phyloP scores from a whole-genome alignment of 1,140 invertebrate species.

The Magallana gigas region DNA sequence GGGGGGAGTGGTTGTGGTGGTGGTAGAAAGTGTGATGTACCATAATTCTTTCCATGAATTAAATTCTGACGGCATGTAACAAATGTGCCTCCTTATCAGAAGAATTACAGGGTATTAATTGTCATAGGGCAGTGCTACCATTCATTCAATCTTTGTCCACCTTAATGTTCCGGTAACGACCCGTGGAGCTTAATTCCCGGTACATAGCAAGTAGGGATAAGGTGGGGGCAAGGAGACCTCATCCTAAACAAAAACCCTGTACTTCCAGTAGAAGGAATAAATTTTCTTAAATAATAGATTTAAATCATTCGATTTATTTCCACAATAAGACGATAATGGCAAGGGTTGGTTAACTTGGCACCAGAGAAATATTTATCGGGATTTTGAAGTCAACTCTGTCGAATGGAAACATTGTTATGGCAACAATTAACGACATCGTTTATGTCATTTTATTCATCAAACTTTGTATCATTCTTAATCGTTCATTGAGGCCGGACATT shows the following conservation, averaged over 20 bases:
- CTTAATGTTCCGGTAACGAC: not conserved
- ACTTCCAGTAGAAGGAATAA: not conserved
- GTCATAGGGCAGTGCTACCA: not conserved
- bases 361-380: constrained; percentile 19
- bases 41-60: not conserved
- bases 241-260: not conserved
- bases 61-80: not conserved
- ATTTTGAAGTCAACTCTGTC: not conserved
- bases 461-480: constrained; percentile 27
- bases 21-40: not conserved
- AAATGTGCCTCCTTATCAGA: not conserved
- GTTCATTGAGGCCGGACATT: not conserved
- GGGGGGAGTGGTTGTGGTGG: not conserved
- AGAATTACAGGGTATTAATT: constrained; percentile 24
- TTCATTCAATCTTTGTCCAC: not conserved
- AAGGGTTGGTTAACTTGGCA: not conserved
- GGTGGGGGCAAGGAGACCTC: constrained; percentile 1
- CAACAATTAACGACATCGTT: constrained; percentile 28
- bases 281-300: constrained; percentile 26
- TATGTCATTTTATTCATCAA: constrained; percentile 29
- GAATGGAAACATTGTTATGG: constrained; percentile 23
- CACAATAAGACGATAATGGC: constrained; percentile 23
- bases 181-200: not conserved
- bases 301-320: constrained; percentile 26
- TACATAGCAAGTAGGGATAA: not conserved